Percentiles rank a stretch among this genome's conserved stretches.
Evolutionary conservation across 2,113 vertebrate genomes (phyloP).

Genomic region (Pollachius pollachius): DNA sequence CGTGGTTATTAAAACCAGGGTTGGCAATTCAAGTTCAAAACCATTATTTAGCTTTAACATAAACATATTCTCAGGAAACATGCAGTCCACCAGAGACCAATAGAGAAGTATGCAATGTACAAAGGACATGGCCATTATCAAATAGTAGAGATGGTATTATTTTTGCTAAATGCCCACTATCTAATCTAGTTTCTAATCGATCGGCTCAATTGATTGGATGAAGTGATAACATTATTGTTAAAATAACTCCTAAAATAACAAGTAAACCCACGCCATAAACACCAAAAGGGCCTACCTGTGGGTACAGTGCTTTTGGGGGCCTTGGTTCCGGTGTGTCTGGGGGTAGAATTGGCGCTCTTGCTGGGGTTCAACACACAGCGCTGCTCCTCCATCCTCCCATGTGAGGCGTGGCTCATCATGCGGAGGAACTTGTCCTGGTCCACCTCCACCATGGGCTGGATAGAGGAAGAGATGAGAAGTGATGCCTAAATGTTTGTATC

Average conservation of each 20-base stretch:
- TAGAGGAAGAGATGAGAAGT: neutral
- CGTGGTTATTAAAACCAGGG: too few species aligned
- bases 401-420: constrained; percentile 73
- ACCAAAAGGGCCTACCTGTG: constrained; percentile 43
- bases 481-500: too few species aligned
- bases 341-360: constrained; percentile 31
- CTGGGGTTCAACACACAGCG: constrained; percentile 64
- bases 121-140: neutral
- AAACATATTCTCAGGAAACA: neutral
- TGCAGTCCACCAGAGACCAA: neutral
- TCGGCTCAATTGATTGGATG: neutral
- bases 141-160: neutral
- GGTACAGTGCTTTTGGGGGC: constrained; percentile 12
- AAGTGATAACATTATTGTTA: neutral
- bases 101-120: neutral
- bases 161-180: too few species aligned
- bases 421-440: constrained; percentile 78
- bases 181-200: neutral
- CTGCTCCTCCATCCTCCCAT: constrained; percentile 80
- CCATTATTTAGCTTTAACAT: neutral
- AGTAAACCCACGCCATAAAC: neutral
- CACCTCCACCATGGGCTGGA: constrained; percentile 12
- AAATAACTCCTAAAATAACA: neutral
- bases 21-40: neutral
- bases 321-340: constrained; percentile 24